Percentiles rank a stretch among this genome's conserved stretches.
These are phyloP conservation scores for Neoscelio sp. DNA, from an alignment of 2,888 invertebrate species.

Conservation along the genomic window DNA sequence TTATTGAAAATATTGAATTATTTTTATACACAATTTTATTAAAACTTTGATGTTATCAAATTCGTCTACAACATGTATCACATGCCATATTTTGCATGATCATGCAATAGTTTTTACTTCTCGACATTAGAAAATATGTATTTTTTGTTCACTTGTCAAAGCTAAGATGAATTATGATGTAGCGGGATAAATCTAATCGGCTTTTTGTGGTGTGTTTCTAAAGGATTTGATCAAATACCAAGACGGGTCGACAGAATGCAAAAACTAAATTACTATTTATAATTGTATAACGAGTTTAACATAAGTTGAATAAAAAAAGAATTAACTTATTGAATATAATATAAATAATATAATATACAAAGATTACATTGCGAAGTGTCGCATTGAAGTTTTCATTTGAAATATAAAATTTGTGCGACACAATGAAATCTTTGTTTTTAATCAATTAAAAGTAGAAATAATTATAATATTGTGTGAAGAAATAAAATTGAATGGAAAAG, in stretches of 20 bases:
- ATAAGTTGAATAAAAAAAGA: background rate
- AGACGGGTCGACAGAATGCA: conserved; percentile 15
- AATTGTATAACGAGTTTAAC: too few relatives aligned
- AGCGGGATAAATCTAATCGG: background rate
- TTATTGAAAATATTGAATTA: background rate
- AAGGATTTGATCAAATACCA: conserved; percentile 18
- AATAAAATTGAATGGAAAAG: too few relatives aligned
- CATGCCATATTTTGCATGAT: conserved; percentile 47
- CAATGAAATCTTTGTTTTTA: too few relatives aligned
- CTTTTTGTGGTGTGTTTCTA: conserved; percentile 14
- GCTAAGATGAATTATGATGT: conserved; percentile 22
- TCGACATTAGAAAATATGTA: conserved; percentile 11
- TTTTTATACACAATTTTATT: too few relatives aligned
- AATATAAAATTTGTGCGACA: too few relatives aligned
- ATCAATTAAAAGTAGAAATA: too few relatives aligned
- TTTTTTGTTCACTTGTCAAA: conserved; percentile 18
- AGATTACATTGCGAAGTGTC: too few relatives aligned
- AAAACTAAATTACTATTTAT: conserved; percentile 30
- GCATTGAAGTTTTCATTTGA: too few relatives aligned
- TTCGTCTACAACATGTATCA: conserved; percentile 19
- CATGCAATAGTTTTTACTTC: conserved; percentile 46
- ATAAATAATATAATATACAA: background rate
- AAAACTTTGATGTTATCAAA: background rate
- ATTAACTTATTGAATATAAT: background rate
- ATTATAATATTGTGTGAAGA: too few relatives aligned